These are phyloP conservation scores for Pachydiplax longipennis DNA, from an alignment of 2,888 invertebrate genomes.

Conservation along the genomic window DNA sequence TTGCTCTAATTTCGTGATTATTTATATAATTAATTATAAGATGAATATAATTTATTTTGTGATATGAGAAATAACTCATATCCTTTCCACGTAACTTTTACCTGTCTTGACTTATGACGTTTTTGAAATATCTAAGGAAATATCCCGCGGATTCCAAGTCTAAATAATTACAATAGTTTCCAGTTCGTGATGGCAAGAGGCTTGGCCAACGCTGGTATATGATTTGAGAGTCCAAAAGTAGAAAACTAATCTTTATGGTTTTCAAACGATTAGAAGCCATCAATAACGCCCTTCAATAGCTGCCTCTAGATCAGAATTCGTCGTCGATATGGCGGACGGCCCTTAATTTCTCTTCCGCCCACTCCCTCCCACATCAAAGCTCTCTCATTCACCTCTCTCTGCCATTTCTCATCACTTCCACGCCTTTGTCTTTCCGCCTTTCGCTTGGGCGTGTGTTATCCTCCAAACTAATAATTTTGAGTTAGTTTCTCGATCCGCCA, in stretches of 20 bases:
- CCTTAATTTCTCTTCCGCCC: neutral
- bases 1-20: too few relatives aligned
- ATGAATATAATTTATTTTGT: too few relatives aligned
- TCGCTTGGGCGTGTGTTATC: neutral
- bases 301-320: neutral
- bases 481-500: neutral
- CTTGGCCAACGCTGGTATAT: neutral
- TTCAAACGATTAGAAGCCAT: neutral
- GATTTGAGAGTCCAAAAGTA: neutral
- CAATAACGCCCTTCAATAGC: neutral
- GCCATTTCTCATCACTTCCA: neutral
- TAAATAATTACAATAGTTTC: too few relatives aligned
- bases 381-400: neutral
- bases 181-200: too few relatives aligned
- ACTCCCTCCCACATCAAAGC: neutral
- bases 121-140: too few relatives aligned
- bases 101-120: too few relatives aligned
- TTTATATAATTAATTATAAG: too few relatives aligned
- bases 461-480: neutral
- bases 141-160: too few relatives aligned
- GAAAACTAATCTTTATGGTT: neutral
- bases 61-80: too few relatives aligned
- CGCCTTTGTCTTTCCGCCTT: neutral
- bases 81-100: too few relatives aligned
- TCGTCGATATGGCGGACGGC: neutral